Conservation (phyloP, 2,797 vertebrate species). For the Trachurus trachurus region DNA sequence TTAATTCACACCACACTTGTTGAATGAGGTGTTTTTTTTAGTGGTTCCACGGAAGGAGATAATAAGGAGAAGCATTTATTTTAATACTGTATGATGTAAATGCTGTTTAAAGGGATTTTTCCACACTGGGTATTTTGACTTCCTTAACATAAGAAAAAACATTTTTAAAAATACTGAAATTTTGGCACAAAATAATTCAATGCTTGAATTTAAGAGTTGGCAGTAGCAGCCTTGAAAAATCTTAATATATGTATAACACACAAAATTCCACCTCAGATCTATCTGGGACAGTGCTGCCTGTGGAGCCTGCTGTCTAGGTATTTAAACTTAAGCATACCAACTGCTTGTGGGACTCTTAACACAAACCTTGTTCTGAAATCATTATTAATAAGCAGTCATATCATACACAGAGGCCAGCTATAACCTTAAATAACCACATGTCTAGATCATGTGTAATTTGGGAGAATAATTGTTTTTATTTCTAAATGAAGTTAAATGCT, state of each 20-base stretch:
- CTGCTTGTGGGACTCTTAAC: constrained; percentile 50
- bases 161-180: constrained; percentile 26
- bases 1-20: constrained; percentile 18
- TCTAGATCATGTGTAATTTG: not conserved
- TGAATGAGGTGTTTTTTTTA: not conserved
- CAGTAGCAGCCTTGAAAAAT: constrained; percentile 27
- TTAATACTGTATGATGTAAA: not conserved
- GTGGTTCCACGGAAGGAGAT: not conserved
- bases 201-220: constrained; percentile 24
- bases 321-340: constrained; percentile 60
- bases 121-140: constrained; percentile 8
- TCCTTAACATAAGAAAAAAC: constrained; percentile 9
- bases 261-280: constrained; percentile 54
- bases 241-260: constrained; percentile 36
- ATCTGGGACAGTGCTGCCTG: constrained; percentile 67
- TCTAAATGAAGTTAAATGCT: not conserved
- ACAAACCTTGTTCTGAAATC: constrained; percentile 22
- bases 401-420: constrained; percentile 10
- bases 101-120: not conserved
- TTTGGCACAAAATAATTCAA: constrained; percentile 24
- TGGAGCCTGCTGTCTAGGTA: constrained; percentile 62
- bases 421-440: not conserved
- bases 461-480: not conserved
- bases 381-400: constrained; percentile 29
- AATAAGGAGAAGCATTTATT: not conserved